phyloP scores from a whole-genome alignment of 2,113 vertebrate genomes.

The Budorcas taxicolor region DNA sequence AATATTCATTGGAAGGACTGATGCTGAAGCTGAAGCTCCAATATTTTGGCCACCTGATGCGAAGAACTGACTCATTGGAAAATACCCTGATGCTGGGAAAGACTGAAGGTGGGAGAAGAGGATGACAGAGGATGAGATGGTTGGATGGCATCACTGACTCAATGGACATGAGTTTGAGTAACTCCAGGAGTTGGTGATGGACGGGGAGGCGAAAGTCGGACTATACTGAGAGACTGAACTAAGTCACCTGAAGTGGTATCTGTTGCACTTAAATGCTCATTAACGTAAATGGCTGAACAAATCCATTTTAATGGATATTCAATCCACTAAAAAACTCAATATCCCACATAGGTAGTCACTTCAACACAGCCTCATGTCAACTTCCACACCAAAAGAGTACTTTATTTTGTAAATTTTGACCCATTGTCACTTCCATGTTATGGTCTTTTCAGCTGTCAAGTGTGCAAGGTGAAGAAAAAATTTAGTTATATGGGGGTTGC shows the following conservation, averaged over 20 bases:
- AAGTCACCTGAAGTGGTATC: neutral
- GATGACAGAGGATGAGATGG: neutral
- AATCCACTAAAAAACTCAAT: neutral
- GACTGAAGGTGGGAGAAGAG: neutral
- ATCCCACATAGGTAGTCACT: neutral
- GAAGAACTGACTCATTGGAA: neutral
- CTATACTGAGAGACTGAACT: neutral
- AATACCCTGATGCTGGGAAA: neutral
- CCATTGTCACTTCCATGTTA: neutral
- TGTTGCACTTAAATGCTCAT: neutral
- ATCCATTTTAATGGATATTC: neutral
- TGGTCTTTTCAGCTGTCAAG: neutral
- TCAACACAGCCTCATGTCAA: neutral
- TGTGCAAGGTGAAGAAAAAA: neutral
- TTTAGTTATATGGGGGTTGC: neutral
- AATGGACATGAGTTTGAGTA: neutral
- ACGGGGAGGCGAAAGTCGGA: accelerated
- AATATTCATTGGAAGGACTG: neutral
- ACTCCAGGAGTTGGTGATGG: neutral
- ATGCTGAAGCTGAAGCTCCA: neutral
- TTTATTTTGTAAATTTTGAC: neutral
- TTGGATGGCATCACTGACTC: neutral
- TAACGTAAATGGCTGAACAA: neutral
- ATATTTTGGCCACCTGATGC: neutral
- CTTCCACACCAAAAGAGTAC: neutral